Evolutionary conservation across 2,113 vertebrate species (phyloP), one percentile per base, ranked within the genome.

Genomic region (Lontra canadensis): DNA sequence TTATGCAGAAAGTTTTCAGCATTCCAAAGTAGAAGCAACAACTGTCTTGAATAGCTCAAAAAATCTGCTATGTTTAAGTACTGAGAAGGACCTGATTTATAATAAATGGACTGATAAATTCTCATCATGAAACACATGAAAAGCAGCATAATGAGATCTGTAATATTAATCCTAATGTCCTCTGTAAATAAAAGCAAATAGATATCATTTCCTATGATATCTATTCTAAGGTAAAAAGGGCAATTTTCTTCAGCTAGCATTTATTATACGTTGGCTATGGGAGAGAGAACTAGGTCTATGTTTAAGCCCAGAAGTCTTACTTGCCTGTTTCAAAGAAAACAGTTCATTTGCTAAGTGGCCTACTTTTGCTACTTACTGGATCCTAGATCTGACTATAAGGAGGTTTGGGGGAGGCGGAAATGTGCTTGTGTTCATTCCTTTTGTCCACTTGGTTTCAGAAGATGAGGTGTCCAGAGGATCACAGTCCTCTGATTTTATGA

Each of bases 1-100:
- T 93, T 92, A 93, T 87, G 94, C 23, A 96, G 89, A 93, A 83
- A 88, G 93, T 39, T 97, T 96, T 88, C 78, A 44, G 98, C 39
- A 44, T 92, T 44, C 34, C 42, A 96, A 97, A 85, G 57, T 90
- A 96, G 81, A 97, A 85, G 80, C 86, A 97, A 36, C 91, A 83
- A 80, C 81, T 15, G 13, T 44, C 39, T 93, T 91, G 47, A n/a
- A 55, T 49, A 67, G n/a, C 92, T 57, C 82, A 82, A 94, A 93
- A 61, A 96, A 57, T 79, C 73, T 88, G 25, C 81, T 96, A 20
- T 65, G 9, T 57, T 97, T 89, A 95, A 96, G 80, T 92, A 95
- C 42, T 65, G 81, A 96, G 44, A 81, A 84, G 26, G 1, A 17
- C 14, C 76, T 13, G 26, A 92, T 96, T 95, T 67, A 94, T 55